Evolutionary conservation across 2,113 vertebrate genomes (phyloP).

Genomic region (Hippopotamus amphibius): DNA sequence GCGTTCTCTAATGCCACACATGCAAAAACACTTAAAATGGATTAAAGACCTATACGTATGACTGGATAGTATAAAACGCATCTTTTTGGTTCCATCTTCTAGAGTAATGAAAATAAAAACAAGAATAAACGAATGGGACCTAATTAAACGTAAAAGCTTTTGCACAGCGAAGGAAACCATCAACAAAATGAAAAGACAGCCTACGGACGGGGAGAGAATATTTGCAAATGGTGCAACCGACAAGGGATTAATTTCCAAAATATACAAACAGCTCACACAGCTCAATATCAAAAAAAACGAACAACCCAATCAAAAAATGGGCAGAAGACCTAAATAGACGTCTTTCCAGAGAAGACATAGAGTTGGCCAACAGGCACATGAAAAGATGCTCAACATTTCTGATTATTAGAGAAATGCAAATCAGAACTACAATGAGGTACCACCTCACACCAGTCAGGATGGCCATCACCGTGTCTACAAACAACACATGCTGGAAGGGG

Average conservation of each 20-base stretch:
- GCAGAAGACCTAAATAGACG: background rate
- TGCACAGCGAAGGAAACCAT: background rate
- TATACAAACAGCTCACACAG: background rate
- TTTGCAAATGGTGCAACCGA: background rate
- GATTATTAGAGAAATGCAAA: no score
- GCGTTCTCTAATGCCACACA: background rate
- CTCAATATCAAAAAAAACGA: background rate
- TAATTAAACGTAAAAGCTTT: background rate
- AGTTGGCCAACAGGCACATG: background rate
- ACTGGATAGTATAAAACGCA: rapidly evolving
- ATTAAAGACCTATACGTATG: background rate
- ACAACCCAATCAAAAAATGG: background rate
- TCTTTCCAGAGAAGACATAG: background rate
- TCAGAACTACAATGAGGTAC: background rate
- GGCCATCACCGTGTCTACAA: background rate
- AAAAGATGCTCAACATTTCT: background rate
- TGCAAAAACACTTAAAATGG: background rate
- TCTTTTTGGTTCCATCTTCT: background rate
- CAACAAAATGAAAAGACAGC: background rate
- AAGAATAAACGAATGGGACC: background rate
- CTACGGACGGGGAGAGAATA: background rate
- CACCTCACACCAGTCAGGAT: background rate
- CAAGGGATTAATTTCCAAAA: background rate
- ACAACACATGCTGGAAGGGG: no score
- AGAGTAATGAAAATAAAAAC: background rate